Evolutionary conservation across 2,888 invertebrate species (phyloP).

Genomic region (Thymelicus acteon): DNA sequence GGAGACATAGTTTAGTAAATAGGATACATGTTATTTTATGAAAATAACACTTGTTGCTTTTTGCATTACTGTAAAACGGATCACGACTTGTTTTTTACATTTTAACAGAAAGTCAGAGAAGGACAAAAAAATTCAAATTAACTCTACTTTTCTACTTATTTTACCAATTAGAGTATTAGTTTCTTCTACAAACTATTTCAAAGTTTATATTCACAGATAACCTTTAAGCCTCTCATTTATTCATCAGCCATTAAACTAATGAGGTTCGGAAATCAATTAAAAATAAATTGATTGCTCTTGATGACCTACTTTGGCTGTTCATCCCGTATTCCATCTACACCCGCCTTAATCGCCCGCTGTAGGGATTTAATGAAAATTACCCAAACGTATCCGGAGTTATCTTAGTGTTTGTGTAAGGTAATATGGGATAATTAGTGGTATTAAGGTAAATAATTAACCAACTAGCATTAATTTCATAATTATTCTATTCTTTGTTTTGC

Average conservation of each 20-base stretch:
- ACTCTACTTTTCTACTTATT: too few relatives aligned
- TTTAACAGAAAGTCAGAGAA: too few relatives aligned
- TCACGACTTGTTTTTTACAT: too few relatives aligned
- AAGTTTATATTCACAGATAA: not conserved
- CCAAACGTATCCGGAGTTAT: not conserved
- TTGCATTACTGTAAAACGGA: too few relatives aligned
- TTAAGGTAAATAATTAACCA: not conserved
- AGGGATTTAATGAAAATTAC: slow-evolving; percentile 18
- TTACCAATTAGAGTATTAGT: too few relatives aligned
- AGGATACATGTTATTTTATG: too few relatives aligned
- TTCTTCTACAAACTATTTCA: not conserved
- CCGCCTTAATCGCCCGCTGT: slow-evolving; percentile 15
- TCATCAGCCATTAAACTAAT: slow-evolving; percentile 24
- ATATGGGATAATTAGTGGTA: not conserved
- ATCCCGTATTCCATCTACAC: slow-evolving; percentile 50
- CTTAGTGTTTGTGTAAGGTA: not conserved
- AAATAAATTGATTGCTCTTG: slow-evolving; percentile 63
- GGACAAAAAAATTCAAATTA: too few relatives aligned
- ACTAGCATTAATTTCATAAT: too few relatives aligned
- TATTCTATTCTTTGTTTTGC: too few relatives aligned
- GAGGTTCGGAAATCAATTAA: slow-evolving; percentile 67
- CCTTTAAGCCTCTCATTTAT: not conserved
- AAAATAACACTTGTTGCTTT: too few relatives aligned
- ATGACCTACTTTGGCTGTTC: slow-evolving; percentile 43
- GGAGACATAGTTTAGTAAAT: too few relatives aligned